Evolutionary conservation across 2,888 invertebrate species (phyloP).

Genomic region (Apantesis nais): DNA sequence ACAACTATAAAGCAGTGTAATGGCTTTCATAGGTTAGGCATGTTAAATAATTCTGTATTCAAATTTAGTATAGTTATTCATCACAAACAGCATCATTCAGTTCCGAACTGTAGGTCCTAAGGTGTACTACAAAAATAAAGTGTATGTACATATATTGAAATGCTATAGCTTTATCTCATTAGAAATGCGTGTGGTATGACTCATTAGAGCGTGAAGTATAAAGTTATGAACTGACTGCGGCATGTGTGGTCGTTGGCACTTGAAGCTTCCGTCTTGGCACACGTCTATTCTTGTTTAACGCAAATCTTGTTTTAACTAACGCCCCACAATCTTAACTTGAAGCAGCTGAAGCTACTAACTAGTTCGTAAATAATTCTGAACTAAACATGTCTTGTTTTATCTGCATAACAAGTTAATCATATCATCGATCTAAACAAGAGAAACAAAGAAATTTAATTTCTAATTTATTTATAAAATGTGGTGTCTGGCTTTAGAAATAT

Average conservation of each 20-base stretch:
- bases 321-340: slow-evolving; percentile 1
- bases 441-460: no score
- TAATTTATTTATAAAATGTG: not conserved
- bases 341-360: not conserved
- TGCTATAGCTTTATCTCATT: slow-evolving; percentile 1
- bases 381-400: not conserved
- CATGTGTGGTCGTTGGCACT: slow-evolving; percentile 23
- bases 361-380: not conserved
- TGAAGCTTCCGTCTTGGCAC: slow-evolving; percentile 20
- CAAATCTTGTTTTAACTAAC: slow-evolving; percentile 7
- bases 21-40: no score
- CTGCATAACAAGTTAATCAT: not conserved
- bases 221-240: slow-evolving; percentile 12
- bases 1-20: no score
- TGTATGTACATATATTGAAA: slow-evolving; percentile 3
- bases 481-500: no score
- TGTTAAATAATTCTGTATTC: not conserved
- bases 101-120: not conserved
- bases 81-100: not conserved
- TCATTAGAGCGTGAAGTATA: slow-evolving; percentile 13
- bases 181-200: slow-evolving; percentile 9
- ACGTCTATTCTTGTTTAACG: slow-evolving; percentile 15
- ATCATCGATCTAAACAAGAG: not conserved
- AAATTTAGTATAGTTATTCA: not conserved
- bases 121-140: not conserved